A percentile compares a stretch with the other conserved stretches of the same genome.
Evolutionary conservation across 2,797 vertebrate species (phyloP).

Genomic region (Mormyrus hasselquistii): DNA sequence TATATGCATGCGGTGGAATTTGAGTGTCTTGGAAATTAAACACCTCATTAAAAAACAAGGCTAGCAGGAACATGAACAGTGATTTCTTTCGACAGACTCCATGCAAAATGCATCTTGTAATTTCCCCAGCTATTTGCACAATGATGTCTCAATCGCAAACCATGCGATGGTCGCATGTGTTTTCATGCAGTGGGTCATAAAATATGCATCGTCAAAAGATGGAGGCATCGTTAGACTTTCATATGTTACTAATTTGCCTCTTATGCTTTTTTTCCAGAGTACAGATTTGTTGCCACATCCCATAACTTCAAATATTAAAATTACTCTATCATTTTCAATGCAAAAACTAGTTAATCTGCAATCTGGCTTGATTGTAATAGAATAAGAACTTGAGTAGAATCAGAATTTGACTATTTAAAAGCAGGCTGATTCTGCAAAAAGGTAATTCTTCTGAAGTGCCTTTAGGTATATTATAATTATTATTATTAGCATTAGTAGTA

Average conservation of each 20-base stretch:
- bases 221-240: slow-evolving; percentile 49
- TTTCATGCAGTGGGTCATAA: slow-evolving; percentile 37
- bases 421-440: slow-evolving; percentile 51
- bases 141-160: slow-evolving; percentile 43
- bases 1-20: neutral
- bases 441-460: slow-evolving; percentile 25
- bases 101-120: slow-evolving; percentile 33
- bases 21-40: slow-evolving; percentile 14
- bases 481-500: too few relatives aligned
- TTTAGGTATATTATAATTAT: neutral
- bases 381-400: slow-evolving; percentile 43
- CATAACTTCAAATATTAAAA: slow-evolving; percentile 55
- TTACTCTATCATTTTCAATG: slow-evolving; percentile 39
- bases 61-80: slow-evolving; percentile 51
- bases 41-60: slow-evolving; percentile 33
- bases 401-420: slow-evolving; percentile 50
- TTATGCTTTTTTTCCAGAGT: slow-evolving; percentile 17
- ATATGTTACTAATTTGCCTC: slow-evolving; percentile 42
- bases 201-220: slow-evolving; percentile 54
- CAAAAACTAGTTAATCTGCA: slow-evolving; percentile 33
- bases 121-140: slow-evolving; percentile 20
- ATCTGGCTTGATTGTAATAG: slow-evolving; percentile 49
- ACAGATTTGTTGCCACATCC: slow-evolving; percentile 15
- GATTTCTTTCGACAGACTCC: slow-evolving; percentile 49
- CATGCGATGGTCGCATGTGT: slow-evolving; percentile 31